phyloP scores from a whole-genome alignment of 2,888 invertebrate species.

The Plusia festucae region DNA sequence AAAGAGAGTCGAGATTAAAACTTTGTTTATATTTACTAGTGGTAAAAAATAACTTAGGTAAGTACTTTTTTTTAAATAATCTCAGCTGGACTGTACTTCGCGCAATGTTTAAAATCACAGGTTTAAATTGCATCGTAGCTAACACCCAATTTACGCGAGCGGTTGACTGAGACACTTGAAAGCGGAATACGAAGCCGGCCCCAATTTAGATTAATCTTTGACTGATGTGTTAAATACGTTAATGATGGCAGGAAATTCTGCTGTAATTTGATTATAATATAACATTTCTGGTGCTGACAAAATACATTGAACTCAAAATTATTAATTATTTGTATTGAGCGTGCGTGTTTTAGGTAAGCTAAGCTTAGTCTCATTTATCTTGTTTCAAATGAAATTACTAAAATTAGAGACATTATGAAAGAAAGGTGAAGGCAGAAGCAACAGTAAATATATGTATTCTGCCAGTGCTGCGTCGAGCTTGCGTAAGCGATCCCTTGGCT shows the following conservation, averaged over 20 bases:
- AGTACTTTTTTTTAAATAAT: not conserved
- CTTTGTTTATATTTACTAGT: too few relatives aligned
- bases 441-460: too few relatives aligned
- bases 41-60: too few relatives aligned
- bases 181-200: not conserved
- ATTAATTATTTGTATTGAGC: not conserved
- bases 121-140: not conserved
- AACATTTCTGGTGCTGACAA: not conserved
- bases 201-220: conserved; percentile 4
- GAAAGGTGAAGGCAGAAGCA: too few relatives aligned
- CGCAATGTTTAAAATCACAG: not conserved
- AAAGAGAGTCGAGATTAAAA: too few relatives aligned
- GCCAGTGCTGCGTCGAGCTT: too few relatives aligned
- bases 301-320: not conserved
- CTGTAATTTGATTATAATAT: conserved; percentile 1
- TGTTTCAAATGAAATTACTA: too few relatives aligned
- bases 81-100: not conserved
- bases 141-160: conserved; percentile 1
- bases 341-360: too few relatives aligned
- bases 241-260: not conserved
- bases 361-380: too few relatives aligned
- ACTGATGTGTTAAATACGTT: not conserved
- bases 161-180: conserved; percentile 4
- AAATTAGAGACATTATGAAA: too few relatives aligned
- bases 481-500: too few relatives aligned